Base-by-base conservation (phyloP, 2,888 invertebrate genomes). In the Chorisops tibialis region DNA sequence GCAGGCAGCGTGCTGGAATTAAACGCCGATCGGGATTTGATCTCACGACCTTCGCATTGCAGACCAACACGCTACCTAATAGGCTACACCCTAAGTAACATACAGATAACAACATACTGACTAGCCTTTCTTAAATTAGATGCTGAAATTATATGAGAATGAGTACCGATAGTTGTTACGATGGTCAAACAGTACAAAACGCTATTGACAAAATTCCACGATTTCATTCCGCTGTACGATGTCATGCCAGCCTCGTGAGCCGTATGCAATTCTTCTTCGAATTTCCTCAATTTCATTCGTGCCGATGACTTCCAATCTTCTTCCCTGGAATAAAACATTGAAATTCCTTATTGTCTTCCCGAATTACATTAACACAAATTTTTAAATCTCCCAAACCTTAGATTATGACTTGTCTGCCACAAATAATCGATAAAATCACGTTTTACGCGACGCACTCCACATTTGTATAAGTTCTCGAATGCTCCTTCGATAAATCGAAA, bases 291-390 rank as follows among this genome's bases (percentile, higher is more conserved):
- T 73, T 88, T 88, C 68, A 84, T 85, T 61, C 93, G 82, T 0
- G 93, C 93, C 80, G 89, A 81, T 11, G 89, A 88, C 72, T 93
- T 93, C 93, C 93, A 93, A 72, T 93, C 93, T 52, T 93, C 93
- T 75, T 93, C 93, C 59, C 87, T 83, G 75, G 2, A 59, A 49
- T 5, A 19, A 37, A 38, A 5, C 49, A 50, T 16, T 16, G 1
- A 41, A 41, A 11, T 5, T 30, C 30, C 30, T 16, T 16, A 16
- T 6, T n/a, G 37, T 9, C 37, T 12, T 9, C 12, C 12, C 37
- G 12, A 16, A 3, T 16, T 3, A 12, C 41, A 16, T 12, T 2
- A n/a, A 16, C 19, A 14, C 11, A 3, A 38, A 22, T 35, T 37
- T 50, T 49, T 4, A 22, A 24, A 5, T 37, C 18, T 14, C n/a